Evolutionary conservation across 2,888 invertebrate species (phyloP), one percentile per base, ranked within the genome.

Genomic region (Andrena flavipes): DNA sequence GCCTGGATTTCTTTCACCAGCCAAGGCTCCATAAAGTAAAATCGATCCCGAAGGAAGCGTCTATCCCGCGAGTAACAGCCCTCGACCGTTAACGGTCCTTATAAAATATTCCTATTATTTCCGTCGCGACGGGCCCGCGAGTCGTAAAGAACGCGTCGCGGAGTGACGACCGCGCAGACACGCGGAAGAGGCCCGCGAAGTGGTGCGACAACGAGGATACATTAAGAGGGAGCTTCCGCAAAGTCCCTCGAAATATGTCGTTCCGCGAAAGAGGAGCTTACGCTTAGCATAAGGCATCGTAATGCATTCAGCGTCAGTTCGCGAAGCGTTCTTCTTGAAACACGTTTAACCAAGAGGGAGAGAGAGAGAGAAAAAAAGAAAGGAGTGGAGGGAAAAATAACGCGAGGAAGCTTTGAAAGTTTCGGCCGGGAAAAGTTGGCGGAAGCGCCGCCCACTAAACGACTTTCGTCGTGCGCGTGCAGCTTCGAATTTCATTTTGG

Each of bases 401-500:
- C 69, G 83, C 81, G 42, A 76, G 82, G 80, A 78, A 78, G 84
- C 76, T 82, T 82, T 77, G 82, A 84, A 88, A 90, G 84, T 86
- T 86, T 84, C 74, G 64, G 33, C 79, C 35, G 76, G 76, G 84
- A 85, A 82, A 85, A 85, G 77, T 83, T 87, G 56, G 88, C 76
- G 81, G 87, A 86, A 83, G 83, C 72, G 80, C 77, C 77, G 76
- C 76, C 84, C 85, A 71, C 74, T 81, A 82, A 87, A 87, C 88
- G 84, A 88, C 86, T 77, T 80, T 82, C 85, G 78, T 84, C 87
- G 82, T 85, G 82, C 79, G 56, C 56, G 78, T 79, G 80, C 75
- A 79, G 89, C 84, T 89, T 88, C 88, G 86, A 87, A 88, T 88
- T 88, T 88, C 89, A 89, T 88, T 89, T 88, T 87, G 84, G 84